Evolutionary conservation across 2,113 vertebrate genomes (phyloP).

Genomic region (Cinclus cinclus): DNA sequence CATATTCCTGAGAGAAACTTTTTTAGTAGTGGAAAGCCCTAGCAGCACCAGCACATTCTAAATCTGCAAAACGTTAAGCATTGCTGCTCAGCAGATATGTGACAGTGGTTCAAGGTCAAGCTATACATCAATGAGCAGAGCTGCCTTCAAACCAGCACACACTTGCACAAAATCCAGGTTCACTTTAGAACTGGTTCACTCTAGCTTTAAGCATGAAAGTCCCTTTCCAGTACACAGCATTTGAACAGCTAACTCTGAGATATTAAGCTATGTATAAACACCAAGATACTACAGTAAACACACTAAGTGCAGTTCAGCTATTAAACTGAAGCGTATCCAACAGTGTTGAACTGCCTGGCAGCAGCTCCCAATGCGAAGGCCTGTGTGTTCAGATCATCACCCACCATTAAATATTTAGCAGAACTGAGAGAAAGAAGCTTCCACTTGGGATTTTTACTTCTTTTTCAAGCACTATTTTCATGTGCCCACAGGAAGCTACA

Average conservation of each 20-base stretch:
- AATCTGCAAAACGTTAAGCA: not conserved
- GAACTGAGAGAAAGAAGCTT: not conserved
- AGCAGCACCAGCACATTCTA: not conserved
- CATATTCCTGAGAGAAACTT: not conserved
- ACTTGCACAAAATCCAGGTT: not conserved
- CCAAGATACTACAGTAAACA: not conserved
- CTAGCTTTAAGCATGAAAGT: not conserved
- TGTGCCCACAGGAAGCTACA: not conserved
- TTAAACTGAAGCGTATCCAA: not conserved
- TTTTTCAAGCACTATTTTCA: not conserved
- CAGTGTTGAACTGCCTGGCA: not conserved
- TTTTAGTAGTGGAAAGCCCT: not conserved
- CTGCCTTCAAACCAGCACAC: not conserved
- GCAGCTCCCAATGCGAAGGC: not conserved
- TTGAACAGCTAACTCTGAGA: not conserved
- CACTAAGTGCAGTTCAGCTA: not conserved
- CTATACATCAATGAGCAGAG: not conserved
- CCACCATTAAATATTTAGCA: not conserved
- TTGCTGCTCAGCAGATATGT: not conserved
- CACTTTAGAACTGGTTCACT: not conserved
- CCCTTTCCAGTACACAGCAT: not conserved
- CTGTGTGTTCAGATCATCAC: not conserved
- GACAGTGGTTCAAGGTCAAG: not conserved
- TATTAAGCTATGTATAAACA: constrained; percentile 5
- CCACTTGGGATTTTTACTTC: not conserved